Percentiles rank a stretch among this genome's conserved stretches.
phyloP scores from a whole-genome alignment of 2,888 invertebrate genomes.

The Metacarcinus magister region DNA sequence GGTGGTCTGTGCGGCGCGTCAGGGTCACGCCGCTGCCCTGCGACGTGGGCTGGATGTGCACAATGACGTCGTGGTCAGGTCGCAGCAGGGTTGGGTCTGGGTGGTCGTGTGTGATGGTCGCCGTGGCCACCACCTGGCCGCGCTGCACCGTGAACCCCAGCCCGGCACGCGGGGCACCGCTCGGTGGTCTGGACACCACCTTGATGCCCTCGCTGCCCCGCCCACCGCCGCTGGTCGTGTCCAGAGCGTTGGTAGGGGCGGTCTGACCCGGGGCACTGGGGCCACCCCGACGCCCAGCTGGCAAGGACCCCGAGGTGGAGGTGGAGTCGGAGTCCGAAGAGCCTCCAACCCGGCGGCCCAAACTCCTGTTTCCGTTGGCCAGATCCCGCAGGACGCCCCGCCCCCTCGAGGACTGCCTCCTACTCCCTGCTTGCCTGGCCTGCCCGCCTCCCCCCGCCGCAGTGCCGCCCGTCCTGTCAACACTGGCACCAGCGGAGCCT shows the following conservation, averaged over 20 bases:
- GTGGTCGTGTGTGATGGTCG: constrained; percentile 53
- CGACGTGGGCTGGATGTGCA: constrained; percentile 67
- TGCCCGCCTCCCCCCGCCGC: background rate
- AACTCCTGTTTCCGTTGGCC: background rate
- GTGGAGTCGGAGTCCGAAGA: background rate
- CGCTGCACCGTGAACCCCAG: constrained; percentile 72
- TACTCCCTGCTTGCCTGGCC: background rate
- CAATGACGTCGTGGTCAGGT: constrained; percentile 72
- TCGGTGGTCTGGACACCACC: background rate
- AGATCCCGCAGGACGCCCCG: background rate
- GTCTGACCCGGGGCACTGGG: background rate
- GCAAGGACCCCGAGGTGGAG: background rate
- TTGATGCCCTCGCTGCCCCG: background rate
- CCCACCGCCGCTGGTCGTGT: background rate
- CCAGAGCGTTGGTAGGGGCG: background rate
- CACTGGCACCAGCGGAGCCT: background rate
- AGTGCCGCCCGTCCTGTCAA: background rate
- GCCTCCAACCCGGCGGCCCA: background rate
- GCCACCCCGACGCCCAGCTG: background rate
- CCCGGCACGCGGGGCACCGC: background rate
- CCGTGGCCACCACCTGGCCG: constrained; percentile 69
- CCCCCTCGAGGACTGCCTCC: background rate
- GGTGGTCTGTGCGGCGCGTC: constrained; percentile 29
- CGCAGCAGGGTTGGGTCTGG: constrained; percentile 55
- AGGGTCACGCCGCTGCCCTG: constrained; percentile 66